Conservation (phyloP, 2,113 vertebrate species). For the Laticauda colubrina region DNA sequence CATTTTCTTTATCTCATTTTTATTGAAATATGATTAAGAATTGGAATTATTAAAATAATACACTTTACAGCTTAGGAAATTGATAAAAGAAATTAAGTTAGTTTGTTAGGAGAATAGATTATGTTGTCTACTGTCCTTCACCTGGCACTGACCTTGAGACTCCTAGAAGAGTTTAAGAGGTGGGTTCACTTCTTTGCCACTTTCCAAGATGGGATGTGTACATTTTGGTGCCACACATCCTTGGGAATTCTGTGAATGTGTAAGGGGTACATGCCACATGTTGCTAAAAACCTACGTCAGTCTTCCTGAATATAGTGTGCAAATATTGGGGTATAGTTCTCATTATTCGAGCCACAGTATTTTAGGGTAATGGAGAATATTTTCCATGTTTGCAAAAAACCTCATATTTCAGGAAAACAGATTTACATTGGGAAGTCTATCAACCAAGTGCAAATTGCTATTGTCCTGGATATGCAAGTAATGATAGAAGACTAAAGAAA, state of each 20-base stretch:
- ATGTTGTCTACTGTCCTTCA: neutral
- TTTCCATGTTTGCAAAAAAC: no score
- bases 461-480: no score
- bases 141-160: neutral
- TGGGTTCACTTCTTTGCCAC: neutral
- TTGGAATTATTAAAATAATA: constrained; percentile 39
- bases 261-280: neutral
- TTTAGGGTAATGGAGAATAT: no score
- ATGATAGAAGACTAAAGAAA: no score
- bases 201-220: neutral
- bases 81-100: constrained; percentile 21
- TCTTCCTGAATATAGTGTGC: no score
- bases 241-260: neutral
- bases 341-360: no score
- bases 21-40: constrained; percentile 42
- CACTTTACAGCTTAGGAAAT: constrained; percentile 41
- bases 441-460: no score
- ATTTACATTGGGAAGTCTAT: no score
- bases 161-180: neutral
- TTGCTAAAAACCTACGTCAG: neutral
- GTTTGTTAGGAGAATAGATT: neutral
- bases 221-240: neutral
- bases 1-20: constrained; percentile 51
- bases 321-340: no score
- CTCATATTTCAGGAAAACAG: no score